Conservation (phyloP, 2,888 invertebrate genomes). For the Philhelius pedissequus region DNA sequence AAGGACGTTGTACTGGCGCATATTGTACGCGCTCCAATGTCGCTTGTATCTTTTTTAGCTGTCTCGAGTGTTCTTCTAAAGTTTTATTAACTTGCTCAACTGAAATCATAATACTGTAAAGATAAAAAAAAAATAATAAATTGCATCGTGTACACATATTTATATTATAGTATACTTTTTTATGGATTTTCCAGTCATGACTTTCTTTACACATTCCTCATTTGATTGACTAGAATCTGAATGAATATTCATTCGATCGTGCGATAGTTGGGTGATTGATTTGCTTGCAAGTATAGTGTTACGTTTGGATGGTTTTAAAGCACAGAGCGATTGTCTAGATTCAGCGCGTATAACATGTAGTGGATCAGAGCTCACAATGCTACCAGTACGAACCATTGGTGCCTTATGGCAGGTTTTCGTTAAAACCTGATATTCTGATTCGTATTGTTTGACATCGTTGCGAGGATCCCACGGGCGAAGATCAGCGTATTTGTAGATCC, state of each 20-base stretch:
- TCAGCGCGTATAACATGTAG: conserved; percentile 80
- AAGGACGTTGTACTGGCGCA: conserved; percentile 69
- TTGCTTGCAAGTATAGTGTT: conserved; percentile 78
- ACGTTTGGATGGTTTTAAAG: conserved; percentile 72
- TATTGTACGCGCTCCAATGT: conserved; percentile 76
- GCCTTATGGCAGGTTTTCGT: conserved; percentile 88
- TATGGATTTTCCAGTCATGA: conserved; percentile 64
- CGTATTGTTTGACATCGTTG: conserved; percentile 92
- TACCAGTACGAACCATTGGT: conserved; percentile 86
- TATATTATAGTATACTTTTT: conserved; percentile 69
- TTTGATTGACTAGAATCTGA: conserved; percentile 80
- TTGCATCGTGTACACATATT: neutral
- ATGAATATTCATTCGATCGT: conserved; percentile 79
- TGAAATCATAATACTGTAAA: conserved; percentile 79
- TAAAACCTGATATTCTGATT: conserved; percentile 88
- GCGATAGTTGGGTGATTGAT: conserved; percentile 74
- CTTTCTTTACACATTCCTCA: conserved; percentile 71
- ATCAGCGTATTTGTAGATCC: conserved; percentile 89
- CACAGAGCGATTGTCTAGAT: conserved; percentile 80
- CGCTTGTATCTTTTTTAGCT: conserved; percentile 77
- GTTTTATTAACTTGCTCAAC: conserved; percentile 80
- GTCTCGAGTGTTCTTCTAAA: conserved; percentile 80
- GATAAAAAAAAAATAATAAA: neutral
- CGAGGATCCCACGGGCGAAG: conserved; percentile 92
- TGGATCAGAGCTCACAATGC: conserved; percentile 85